Evolutionary conservation across 2,888 invertebrate genomes (phyloP).

Genomic region (Philonicus albiceps): DNA sequence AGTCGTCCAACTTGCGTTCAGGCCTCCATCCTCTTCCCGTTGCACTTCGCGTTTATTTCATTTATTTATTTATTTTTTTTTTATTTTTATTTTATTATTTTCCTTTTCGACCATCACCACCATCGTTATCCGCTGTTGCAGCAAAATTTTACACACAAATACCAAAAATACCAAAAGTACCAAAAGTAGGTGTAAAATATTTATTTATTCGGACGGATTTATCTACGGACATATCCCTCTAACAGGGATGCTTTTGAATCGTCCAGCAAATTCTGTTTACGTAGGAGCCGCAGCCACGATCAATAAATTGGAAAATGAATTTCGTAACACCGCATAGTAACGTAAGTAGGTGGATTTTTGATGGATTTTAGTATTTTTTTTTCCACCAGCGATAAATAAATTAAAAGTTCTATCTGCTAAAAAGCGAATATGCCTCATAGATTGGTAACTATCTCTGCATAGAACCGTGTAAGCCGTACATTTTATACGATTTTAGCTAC

Average conservation of each 20-base stretch:
- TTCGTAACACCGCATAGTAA: neutral
- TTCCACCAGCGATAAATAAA: neutral
- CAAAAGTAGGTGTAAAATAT: constrained; percentile 16
- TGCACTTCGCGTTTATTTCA: neutral
- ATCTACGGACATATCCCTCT: constrained; percentile 10
- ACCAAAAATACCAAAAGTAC: neutral
- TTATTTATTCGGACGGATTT: constrained; percentile 23
- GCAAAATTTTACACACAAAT: constrained; percentile 3
- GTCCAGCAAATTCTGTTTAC: neutral
- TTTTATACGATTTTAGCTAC: neutral
- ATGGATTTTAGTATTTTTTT: constrained; percentile 8
- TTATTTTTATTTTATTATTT: neutral
- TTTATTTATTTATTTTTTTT: neutral
- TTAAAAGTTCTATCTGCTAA: neutral
- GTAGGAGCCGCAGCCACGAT: neutral
- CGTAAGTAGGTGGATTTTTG: constrained; percentile 18
- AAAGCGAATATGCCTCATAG: neutral
- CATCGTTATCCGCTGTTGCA: neutral
- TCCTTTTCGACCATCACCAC: neutral
- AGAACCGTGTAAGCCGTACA: neutral
- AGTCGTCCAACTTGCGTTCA: constrained; percentile 15
- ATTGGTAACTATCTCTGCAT: neutral
- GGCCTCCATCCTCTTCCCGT: neutral
- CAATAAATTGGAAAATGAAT: neutral
- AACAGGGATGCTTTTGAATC: neutral